Conservation (phyloP, 2,888 invertebrate genomes). For the Megaustenia siamemsis region DNA sequence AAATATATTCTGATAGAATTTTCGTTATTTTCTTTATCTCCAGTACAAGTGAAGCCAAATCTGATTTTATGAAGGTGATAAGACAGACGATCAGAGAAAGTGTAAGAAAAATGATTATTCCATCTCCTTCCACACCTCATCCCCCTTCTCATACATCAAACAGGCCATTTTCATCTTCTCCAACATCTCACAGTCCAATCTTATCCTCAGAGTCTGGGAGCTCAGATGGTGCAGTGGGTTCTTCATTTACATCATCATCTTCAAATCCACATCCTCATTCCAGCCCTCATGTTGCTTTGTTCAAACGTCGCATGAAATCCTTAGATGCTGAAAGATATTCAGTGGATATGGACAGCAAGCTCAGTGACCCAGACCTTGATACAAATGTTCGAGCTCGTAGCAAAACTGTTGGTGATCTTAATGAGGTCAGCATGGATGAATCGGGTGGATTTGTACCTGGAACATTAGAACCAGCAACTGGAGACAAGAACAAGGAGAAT, state of each 20-base stretch:
- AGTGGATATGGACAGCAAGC: conserved; percentile 89
- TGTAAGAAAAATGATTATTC: conserved; percentile 97
- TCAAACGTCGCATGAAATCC: conserved; percentile 60
- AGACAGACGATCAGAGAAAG: conserved; percentile 98
- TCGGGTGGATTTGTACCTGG: conserved; percentile 58
- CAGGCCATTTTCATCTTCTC: conserved; percentile 39
- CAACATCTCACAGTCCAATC: conserved; percentile 38
- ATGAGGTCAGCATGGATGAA: conserved; percentile 82
- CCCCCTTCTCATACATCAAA: conserved; percentile 22
- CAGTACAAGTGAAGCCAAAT: conserved; percentile 96
- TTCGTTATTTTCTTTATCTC: conserved; percentile 38
- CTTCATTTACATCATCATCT: conserved; percentile 28
- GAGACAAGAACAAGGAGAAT: conserved; percentile 43
- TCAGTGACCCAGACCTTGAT: conserved; percentile 81
- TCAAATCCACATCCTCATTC: conserved; percentile 46
- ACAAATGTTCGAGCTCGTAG: conserved; percentile 88
- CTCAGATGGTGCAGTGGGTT: conserved; percentile 11
- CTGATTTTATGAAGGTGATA: conserved; percentile 97
- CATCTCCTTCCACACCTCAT: conserved; percentile 76
- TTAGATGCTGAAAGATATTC: conserved; percentile 74
- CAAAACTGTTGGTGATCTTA: conserved; percentile 91
- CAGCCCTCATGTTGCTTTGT: conserved; percentile 53
- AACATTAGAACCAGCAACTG: conserved; percentile 44
- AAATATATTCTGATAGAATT: background rate
- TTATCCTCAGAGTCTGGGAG: conserved; percentile 21